Percentiles rank a stretch among this genome's conserved stretches.
Evolutionary conservation across 2,797 vertebrate species (phyloP).

Genomic region (Iguana delicatissima): DNA sequence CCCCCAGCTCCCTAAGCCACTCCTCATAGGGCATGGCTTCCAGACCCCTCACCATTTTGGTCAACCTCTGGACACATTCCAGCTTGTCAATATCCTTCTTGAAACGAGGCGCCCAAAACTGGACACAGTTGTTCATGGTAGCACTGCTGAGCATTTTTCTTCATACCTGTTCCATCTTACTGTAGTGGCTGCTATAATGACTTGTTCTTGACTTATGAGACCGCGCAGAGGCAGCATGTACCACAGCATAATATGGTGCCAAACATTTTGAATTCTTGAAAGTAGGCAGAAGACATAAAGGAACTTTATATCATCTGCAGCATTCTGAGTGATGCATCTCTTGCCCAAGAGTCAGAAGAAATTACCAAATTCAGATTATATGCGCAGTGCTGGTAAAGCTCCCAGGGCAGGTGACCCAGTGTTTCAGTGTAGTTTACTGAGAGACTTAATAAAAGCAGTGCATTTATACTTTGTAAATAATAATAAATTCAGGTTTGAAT

Average conservation of each 20-base stretch:
- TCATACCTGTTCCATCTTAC: rapidly evolving
- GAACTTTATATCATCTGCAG: background rate
- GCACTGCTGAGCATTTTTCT: background rate
- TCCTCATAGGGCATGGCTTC: too few relatives aligned
- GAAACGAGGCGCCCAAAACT: too few relatives aligned
- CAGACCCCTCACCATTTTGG: too few relatives aligned
- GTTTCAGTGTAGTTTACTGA: background rate
- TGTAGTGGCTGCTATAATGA: background rate
- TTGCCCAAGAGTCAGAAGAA: background rate
- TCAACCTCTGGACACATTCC: too few relatives aligned
- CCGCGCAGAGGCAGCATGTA: background rate
- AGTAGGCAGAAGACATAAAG: background rate
- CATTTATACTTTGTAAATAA: background rate
- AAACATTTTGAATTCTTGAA: background rate
- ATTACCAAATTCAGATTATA: background rate
- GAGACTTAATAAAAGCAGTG: background rate
- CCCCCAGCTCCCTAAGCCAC: too few relatives aligned
- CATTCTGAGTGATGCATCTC: background rate
- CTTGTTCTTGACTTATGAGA: constrained; percentile 19
- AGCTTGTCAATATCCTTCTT: too few relatives aligned
- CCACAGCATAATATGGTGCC: background rate
- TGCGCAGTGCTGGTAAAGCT: background rate
- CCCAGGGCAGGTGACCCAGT: background rate
- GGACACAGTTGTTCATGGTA: background rate
- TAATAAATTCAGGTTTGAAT: background rate